Percentiles rank a stretch among this genome's conserved stretches.
Conservation (phyloP, 2,888 invertebrate genomes). For the Formica aserva region DNA sequence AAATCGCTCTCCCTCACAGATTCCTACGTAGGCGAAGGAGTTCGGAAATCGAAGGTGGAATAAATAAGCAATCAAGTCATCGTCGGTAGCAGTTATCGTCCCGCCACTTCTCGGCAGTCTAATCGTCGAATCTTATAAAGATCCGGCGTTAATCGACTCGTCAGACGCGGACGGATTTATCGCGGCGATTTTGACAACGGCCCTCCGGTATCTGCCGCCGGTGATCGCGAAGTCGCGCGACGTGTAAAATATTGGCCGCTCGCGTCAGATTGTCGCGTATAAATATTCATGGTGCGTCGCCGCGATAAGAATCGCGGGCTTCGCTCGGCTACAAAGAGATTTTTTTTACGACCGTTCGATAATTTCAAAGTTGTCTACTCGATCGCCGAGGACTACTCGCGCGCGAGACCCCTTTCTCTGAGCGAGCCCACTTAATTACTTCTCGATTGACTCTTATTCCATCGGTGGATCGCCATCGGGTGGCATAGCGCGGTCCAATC, state of each 20-base stretch:
- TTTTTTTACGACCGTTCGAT: slow-evolving; percentile 60
- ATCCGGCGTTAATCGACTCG: slow-evolving; percentile 66
- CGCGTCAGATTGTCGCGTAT: slow-evolving; percentile 66
- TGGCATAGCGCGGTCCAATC: slow-evolving; percentile 79
- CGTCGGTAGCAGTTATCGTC: slow-evolving; percentile 14
- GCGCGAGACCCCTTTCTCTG: slow-evolving; percentile 35
- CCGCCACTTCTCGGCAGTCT: slow-evolving; percentile 39
- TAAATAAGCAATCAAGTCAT: slow-evolving; percentile 42
- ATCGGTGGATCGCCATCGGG: slow-evolving; percentile 68
- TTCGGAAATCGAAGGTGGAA: slow-evolving; percentile 4
- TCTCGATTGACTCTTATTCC: slow-evolving; percentile 73
- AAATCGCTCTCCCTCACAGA: background rate
- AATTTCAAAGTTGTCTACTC: slow-evolving; percentile 66
- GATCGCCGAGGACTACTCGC: slow-evolving; percentile 26
- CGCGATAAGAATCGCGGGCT: slow-evolving; percentile 70
- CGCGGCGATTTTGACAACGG: slow-evolving; percentile 68
- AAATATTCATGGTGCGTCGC: slow-evolving; percentile 82
- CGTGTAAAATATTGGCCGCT: slow-evolving; percentile 66
- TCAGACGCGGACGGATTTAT: slow-evolving; percentile 72
- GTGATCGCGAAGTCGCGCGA: slow-evolving; percentile 61
- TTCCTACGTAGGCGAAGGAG: background rate
- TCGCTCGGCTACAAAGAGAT: slow-evolving; percentile 21
- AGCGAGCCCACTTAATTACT: slow-evolving; percentile 73
- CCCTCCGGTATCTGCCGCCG: slow-evolving; percentile 44
- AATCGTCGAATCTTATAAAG: slow-evolving; percentile 53